Evolutionary conservation across 1,140 invertebrate genomes (phyloP).

Genomic region (Globodera rostochiensis): DNA sequence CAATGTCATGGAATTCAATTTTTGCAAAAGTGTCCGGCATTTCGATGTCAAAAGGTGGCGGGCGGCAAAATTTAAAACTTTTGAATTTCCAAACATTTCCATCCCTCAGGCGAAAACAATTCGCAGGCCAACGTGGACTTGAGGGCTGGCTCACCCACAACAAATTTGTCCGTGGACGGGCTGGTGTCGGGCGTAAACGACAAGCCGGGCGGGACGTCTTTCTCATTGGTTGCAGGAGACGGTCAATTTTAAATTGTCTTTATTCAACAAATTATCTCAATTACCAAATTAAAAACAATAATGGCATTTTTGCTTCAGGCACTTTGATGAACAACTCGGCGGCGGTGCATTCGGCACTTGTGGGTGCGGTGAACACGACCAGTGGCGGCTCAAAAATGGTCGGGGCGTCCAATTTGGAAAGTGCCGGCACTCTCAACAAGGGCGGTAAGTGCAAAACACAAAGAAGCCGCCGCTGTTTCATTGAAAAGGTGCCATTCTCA

Average conservation of each 20-base stretch:
- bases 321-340: conserved; percentile 18
- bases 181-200: conserved; percentile 31
- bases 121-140: conserved; percentile 20
- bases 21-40: conserved; percentile 12
- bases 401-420: conserved; percentile 17
- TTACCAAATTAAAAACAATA: neutral
- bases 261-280: neutral
- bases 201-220: conserved; percentile 7
- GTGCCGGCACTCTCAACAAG: conserved; percentile 1
- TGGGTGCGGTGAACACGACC: conserved; percentile 13
- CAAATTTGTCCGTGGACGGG: conserved; percentile 3
- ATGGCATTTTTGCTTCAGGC: neutral
- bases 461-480: neutral
- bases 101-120: conserved; percentile 18
- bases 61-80: too few relatives aligned
- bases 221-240: neutral
- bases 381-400: conserved; percentile 20
- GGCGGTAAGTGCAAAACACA: neutral
- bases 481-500: neutral
- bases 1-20: conserved; percentile 10
- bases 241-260: neutral
- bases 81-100: neutral
- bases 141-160: neutral
- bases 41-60: conserved; percentile 7
- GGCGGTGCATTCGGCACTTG: neutral